These are phyloP conservation scores for Melanerpes formicivorus DNA, from an alignment of 2,113 vertebrate genomes.

Conservation along the genomic window DNA sequence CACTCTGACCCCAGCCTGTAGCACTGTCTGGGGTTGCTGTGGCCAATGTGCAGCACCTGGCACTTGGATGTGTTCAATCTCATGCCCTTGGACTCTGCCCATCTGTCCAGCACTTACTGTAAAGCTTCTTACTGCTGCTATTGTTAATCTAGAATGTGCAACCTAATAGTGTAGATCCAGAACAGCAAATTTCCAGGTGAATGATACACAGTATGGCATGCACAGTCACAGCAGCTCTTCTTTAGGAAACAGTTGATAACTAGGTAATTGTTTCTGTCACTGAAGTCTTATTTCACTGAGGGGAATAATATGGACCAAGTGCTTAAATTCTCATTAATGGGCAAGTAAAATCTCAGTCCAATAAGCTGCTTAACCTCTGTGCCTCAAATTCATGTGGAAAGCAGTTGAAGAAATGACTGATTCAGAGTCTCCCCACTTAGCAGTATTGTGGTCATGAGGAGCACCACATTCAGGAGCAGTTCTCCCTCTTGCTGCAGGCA, in stretches of 20 bases:
- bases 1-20: too few relatives aligned
- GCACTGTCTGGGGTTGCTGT: too few relatives aligned
- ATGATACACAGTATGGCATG: rapidly evolving
- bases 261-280: not conserved
- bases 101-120: not conserved
- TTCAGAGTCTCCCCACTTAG: not conserved
- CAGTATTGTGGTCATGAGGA: not conserved
- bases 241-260: not conserved
- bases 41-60: too few relatives aligned
- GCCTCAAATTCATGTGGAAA: not conserved
- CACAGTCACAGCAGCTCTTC: not conserved
- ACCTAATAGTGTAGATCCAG: not conserved
- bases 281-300: not conserved
- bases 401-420: not conserved
- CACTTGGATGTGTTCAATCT: too few relatives aligned
- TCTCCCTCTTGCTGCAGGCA: not conserved
- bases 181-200: not conserved
- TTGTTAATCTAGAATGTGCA: not conserved
- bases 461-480: rapidly evolving
- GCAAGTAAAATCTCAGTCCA: not conserved
- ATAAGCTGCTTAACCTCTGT: not conserved
- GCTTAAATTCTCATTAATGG: not conserved
- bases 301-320: not conserved
- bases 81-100: too few relatives aligned
- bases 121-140: not conserved